These are phyloP conservation scores for Belgica antarctica DNA, from an alignment of 2,888 invertebrate genomes.

Conservation along the genomic window DNA sequence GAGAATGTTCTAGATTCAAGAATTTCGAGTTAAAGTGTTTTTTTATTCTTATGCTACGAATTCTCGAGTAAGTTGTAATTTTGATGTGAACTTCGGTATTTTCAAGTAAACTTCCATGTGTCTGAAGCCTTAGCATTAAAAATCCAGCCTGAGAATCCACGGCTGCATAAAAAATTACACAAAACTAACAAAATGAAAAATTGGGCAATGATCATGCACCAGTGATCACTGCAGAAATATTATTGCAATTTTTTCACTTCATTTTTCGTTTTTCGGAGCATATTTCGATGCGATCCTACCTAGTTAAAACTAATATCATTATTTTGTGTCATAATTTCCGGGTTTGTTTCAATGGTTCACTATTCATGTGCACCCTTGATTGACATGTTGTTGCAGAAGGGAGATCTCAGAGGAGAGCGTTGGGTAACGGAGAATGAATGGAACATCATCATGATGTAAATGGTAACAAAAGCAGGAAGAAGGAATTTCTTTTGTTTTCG, in stretches of 20 bases:
- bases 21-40: too few relatives aligned
- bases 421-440: constrained; percentile 5
- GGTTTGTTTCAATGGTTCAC: constrained; percentile 27
- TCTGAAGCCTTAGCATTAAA: too few relatives aligned
- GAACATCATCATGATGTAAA: constrained; percentile 16
- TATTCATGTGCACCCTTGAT: constrained; percentile 21
- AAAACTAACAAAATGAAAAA: too few relatives aligned
- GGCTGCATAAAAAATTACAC: too few relatives aligned
- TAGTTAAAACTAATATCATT: constrained; percentile 8
- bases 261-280: background rate
- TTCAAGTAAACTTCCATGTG: too few relatives aligned
- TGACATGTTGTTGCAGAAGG: constrained; percentile 32
- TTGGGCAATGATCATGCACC: too few relatives aligned
- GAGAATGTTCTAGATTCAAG: too few relatives aligned
- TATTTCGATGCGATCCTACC: background rate
- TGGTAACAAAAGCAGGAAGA: constrained; percentile 3
- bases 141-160: too few relatives aligned
- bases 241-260: background rate
- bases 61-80: too few relatives aligned
- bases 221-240: background rate
- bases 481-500: constrained; percentile 29
- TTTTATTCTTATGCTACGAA: background rate
- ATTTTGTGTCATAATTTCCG: constrained; percentile 23
- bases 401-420: background rate
- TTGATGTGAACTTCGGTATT: too few relatives aligned